Base-by-base conservation (phyloP, 2,113 vertebrate genomes). In the Lagenorhynchus albirostris region DNA sequence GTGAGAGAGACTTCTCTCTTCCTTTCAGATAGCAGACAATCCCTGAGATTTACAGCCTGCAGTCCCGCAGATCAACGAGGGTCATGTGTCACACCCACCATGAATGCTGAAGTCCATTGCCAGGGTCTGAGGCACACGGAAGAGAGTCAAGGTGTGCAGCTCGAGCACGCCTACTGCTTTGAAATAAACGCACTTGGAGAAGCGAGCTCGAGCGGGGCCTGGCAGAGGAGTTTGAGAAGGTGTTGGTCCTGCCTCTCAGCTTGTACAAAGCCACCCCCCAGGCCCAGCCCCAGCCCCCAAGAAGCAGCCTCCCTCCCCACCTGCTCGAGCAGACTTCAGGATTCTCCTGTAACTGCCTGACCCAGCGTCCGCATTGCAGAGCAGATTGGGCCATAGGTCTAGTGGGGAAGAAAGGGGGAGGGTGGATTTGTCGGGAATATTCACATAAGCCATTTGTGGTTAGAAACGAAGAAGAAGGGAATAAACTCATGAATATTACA, bases 1-100 rank as follows among this genome's bases (percentile, higher is more conserved):
- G 38, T 58, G 73, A 41, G 31, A 47, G 90, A 67, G 88, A 67
- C 67, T 81, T 84, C 18, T 65, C 89, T 53, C n/a, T 96, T 90
- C 91, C 71, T 94, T 91, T 89, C 26, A 94, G 62, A 36, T 20
- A 80, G 44, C 60, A 12, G 25, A 20, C 8, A 23, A 3, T 20
- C 41, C 26, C 38, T 14, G 20, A 71, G 76, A 76, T 50, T 73
- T 87, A 81, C 33, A 80, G 36, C 71, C 71, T 91, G 63, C 14
- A 6, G n/a, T 53, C 38, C 67, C 10, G 13, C 17, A 95, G 87
- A 84, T 84, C 77, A 95, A 70, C 2, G 1, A 23, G 80, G 33
- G 7, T 60, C 20, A 6, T 8, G 21, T 31, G 70, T 63, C 2
- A 5, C 47, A 15, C 29, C 10, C 0, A 0, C 6, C 33, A 8